phyloP scores from a whole-genome alignment of 2,888 invertebrate species.

The Pseudanteris insignis region DNA sequence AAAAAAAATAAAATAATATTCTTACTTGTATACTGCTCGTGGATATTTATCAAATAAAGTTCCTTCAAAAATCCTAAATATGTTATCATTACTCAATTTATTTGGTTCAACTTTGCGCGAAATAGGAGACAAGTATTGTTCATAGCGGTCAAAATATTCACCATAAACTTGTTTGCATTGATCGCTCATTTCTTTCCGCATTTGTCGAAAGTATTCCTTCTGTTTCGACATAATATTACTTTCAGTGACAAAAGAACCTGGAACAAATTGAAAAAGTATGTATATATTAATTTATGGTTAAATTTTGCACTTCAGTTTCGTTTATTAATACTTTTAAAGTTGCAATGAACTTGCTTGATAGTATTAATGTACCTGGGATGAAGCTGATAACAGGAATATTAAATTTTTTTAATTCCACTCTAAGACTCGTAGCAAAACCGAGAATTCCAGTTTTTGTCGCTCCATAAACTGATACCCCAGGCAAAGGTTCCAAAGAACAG shows the following conservation, averaged over 20 bases:
- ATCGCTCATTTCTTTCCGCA: slow-evolving; percentile 72
- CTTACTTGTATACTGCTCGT: slow-evolving; percentile 72
- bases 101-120: slow-evolving; percentile 67
- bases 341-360: too few species aligned
- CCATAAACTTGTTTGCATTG: slow-evolving; percentile 75
- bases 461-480: slow-evolving; percentile 80
- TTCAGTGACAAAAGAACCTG: not conserved
- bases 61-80: slow-evolving; percentile 73
- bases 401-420: slow-evolving; percentile 77
- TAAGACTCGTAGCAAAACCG: slow-evolving; percentile 77
- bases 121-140: slow-evolving; percentile 70
- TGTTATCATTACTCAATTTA: slow-evolving; percentile 68
- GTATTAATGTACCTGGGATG: slow-evolving; percentile 74
- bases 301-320: too few species aligned
- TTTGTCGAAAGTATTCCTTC: slow-evolving; percentile 70
- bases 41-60: slow-evolving; percentile 73
- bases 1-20: slow-evolving; percentile 8
- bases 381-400: slow-evolving; percentile 79
- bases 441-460: slow-evolving; percentile 83
- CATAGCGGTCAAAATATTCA: slow-evolving; percentile 74
- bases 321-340: too few species aligned
- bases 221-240: slow-evolving; percentile 73
- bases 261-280: too few species aligned
- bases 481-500: slow-evolving; percentile 78
- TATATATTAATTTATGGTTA: too few species aligned